Percentiles rank a stretch among this genome's conserved stretches.
Evolutionary conservation across 1,140 invertebrate species (phyloP).

Genomic region (Neotoxoptera formosana): DNA sequence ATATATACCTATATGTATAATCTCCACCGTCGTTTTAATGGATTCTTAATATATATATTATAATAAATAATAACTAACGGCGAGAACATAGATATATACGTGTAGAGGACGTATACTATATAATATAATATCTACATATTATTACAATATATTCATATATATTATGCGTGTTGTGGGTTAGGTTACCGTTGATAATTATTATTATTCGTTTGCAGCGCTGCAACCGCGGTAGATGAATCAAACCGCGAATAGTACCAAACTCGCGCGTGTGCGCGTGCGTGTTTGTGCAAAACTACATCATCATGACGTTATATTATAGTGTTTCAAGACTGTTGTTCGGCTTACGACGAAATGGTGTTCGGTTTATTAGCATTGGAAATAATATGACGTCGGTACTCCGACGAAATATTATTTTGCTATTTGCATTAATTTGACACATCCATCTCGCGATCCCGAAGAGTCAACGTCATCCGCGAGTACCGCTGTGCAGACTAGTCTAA

Average conservation of each 20-base stretch:
- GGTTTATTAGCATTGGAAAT: background rate
- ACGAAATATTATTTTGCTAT: background rate
- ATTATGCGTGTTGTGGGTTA: background rate
- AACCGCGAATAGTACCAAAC: background rate
- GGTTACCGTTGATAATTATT: background rate
- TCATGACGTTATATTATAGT: too few relatives aligned
- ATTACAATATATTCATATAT: too few relatives aligned
- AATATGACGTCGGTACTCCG: background rate
- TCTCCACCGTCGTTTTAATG: background rate
- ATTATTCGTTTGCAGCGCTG: background rate
- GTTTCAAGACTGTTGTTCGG: background rate
- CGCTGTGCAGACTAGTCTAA: background rate
- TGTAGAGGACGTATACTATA: background rate
- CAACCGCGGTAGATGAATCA: background rate
- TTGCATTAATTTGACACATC: background rate
- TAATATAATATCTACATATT: too few relatives aligned
- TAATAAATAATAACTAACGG: background rate
- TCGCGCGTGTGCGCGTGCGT: background rate
- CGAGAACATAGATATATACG: background rate
- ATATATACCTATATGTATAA: too few relatives aligned
- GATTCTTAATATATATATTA: conserved; percentile 20
- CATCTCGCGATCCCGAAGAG: background rate
- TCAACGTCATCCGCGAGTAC: too few relatives aligned
- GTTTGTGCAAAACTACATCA: background rate
- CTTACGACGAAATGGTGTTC: background rate